Conservation (phyloP, 2,797 vertebrate species). For the Acridotheres tristis region DNA sequence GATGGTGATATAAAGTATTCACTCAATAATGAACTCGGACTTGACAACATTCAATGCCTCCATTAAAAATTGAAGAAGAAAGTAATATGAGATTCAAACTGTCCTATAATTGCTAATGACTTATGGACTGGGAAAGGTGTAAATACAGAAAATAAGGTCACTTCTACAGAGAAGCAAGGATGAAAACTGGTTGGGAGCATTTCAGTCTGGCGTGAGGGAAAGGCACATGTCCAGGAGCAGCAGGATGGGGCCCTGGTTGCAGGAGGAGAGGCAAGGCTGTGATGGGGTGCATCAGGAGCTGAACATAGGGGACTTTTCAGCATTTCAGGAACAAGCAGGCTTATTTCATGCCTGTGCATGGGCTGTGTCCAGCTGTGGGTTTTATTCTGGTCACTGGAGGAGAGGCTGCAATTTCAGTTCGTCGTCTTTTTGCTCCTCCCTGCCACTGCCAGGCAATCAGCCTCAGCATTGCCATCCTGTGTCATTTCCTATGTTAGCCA, state of each 20-base stretch:
- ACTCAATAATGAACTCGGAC: background rate
- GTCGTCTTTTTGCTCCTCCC: background rate
- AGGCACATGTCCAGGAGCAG: rapidly evolving
- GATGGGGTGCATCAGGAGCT: background rate
- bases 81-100: conserved; percentile 5
- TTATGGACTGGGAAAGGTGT: background rate
- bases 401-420: background rate
- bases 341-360: background rate
- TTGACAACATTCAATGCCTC: background rate
- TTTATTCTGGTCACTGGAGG: background rate
- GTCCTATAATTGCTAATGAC: background rate
- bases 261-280: rapidly evolving
- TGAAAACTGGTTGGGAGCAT: background rate
- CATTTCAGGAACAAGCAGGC: background rate
- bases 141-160: background rate
- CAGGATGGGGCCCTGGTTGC: rapidly evolving
- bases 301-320: background rate
- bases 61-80: conserved; percentile 31
- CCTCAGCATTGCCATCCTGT: background rate
- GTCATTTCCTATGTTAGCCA: background rate
- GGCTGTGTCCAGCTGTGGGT: background rate
- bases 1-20: background rate
- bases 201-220: rapidly evolving
- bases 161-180: background rate
- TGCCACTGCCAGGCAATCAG: rapidly evolving